Conservation (phyloP, 2,797 vertebrate species). For the Nyctalus aviator region DNA sequence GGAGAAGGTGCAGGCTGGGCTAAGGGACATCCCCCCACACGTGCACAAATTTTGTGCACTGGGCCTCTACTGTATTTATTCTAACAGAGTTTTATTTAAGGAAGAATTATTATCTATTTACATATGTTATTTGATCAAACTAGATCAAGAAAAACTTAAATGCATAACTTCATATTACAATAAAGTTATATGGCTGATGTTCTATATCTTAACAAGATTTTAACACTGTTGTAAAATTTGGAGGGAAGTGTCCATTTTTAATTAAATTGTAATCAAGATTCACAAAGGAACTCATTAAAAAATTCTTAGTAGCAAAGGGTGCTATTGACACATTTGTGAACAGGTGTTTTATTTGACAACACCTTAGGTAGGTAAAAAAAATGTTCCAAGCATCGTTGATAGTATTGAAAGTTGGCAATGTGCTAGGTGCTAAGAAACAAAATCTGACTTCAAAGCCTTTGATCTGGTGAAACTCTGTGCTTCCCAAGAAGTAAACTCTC, state of each 20-base stretch:
- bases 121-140: constrained; percentile 16
- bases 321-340: constrained; percentile 7
- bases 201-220: constrained; percentile 47
- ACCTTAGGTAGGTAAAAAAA: constrained; percentile 37
- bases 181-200: background rate
- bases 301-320: constrained; percentile 64
- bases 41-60: too few species aligned
- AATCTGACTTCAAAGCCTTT: background rate
- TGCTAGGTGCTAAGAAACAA: background rate
- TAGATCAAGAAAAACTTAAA: background rate
- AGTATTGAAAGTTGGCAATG: constrained; percentile 10
- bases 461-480: background rate
- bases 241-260: constrained; percentile 52
- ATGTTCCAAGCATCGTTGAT: background rate
- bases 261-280: constrained; percentile 59
- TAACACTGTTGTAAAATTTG: constrained; percentile 25
- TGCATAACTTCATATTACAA: background rate
- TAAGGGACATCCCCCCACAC: too few species aligned
- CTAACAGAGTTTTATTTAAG: background rate
- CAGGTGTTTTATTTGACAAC: constrained; percentile 59
- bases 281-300: constrained; percentile 61
- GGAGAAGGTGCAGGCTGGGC: too few species aligned
- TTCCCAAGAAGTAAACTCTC: background rate
- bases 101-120: background rate
- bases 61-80: background rate